Percentiles rank a stretch among this genome's conserved stretches.
Conservation (phyloP, 2,888 invertebrate species). For the Coremacera marginata region DNA sequence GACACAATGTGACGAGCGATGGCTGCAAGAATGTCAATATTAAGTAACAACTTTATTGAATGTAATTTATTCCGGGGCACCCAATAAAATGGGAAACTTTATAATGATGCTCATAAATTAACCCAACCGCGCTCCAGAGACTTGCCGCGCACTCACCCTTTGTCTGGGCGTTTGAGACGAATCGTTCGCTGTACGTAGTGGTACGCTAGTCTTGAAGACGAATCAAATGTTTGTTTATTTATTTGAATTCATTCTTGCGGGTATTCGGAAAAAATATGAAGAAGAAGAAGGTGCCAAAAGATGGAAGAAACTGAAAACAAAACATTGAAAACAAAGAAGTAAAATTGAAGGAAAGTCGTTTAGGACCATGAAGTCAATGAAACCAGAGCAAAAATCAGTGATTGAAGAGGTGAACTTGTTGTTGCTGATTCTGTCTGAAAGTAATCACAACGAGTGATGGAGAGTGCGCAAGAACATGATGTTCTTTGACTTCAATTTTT, state of each 20-base stretch:
- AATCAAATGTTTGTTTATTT: slow-evolving; percentile 33
- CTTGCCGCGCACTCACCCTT: neutral
- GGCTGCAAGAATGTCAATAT: slow-evolving; percentile 66
- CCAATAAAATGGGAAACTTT: slow-evolving; percentile 66
- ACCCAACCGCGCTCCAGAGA: slow-evolving; percentile 20
- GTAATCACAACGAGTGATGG: slow-evolving; percentile 24
- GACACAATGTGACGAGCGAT: slow-evolving; percentile 59
- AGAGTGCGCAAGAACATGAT: slow-evolving; percentile 5
- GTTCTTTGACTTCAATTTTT: slow-evolving; percentile 23
- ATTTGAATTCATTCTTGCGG: slow-evolving; percentile 13
- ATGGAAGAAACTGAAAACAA: neutral
- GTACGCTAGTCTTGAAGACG: neutral
- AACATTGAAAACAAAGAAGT: neutral
- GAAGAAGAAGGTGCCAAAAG: slow-evolving; percentile 1
- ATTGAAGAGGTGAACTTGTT: slow-evolving; percentile 36
- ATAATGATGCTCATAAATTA: slow-evolving; percentile 67
- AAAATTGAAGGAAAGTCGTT: neutral
- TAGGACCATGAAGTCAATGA: neutral
- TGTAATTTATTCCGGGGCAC: slow-evolving; percentile 68
- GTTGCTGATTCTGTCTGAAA: neutral
- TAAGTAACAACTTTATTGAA: slow-evolving; percentile 69
- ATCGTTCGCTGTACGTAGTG: neutral
- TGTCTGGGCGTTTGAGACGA: neutral
- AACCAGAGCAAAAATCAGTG: slow-evolving; percentile 6
- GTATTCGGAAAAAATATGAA: slow-evolving; percentile 2